These are phyloP conservation scores for Catotricha subobsoleta DNA, from an alignment of 2,888 invertebrate species.

Conservation along the genomic window DNA sequence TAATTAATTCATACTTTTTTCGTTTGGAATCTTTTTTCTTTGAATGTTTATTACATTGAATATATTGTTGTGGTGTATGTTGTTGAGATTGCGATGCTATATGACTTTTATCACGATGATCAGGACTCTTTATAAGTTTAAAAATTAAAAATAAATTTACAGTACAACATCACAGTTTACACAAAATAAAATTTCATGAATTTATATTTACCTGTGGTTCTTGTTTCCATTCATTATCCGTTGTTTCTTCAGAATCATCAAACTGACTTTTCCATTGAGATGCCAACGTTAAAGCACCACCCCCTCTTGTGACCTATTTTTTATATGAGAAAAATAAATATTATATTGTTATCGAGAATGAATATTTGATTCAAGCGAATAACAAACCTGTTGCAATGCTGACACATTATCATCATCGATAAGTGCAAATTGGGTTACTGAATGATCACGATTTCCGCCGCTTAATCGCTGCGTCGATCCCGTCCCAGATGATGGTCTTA, in stretches of 20 bases:
- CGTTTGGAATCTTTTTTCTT: constrained; percentile 6
- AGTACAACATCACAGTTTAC: neutral
- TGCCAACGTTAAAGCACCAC: constrained; percentile 75
- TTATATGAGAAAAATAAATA: neutral
- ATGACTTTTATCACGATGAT: constrained; percentile 25
- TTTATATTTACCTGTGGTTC: constrained; percentile 36
- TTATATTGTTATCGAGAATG: neutral
- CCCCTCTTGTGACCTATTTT: constrained; percentile 53
- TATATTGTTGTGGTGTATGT: neutral
- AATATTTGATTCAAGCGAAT: neutral
- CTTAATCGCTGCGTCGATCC: constrained; percentile 17
- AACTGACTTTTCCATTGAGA: constrained; percentile 94
- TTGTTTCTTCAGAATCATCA: constrained; percentile 87
- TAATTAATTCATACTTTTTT: constrained; percentile 2
- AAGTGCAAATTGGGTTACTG: constrained; percentile 75
- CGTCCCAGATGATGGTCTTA: constrained; percentile 18
- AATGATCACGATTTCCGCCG: constrained; percentile 51
- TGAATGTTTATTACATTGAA: neutral
- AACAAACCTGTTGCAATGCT: constrained; percentile 48
- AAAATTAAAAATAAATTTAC: neutral
- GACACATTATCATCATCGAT: constrained; percentile 89
- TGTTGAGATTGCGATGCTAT: constrained; percentile 3
- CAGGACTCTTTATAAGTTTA: constrained; percentile 26
- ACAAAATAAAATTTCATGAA: neutral
- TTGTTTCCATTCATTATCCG: constrained; percentile 86